phyloP scores from a whole-genome alignment of 2,797 vertebrate genomes.

The Rhynchonycteris naso region DNA sequence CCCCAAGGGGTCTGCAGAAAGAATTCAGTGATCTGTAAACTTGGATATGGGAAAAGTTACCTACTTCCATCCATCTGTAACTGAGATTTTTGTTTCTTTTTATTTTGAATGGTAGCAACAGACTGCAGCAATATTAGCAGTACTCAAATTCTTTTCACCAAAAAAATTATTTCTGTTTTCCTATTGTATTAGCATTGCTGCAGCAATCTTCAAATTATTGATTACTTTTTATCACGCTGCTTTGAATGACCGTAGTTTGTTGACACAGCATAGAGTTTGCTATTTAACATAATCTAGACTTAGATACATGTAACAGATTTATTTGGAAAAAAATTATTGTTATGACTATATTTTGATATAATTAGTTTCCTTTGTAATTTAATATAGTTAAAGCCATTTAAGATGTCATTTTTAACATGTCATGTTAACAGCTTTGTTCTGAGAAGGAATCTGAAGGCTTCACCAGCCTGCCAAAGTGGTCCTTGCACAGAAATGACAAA shows the following conservation, averaged over 20 bases:
- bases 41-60: not conserved
- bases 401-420: not conserved
- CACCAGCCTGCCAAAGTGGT: not conserved
- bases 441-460: not conserved
- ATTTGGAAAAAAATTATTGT: not conserved
- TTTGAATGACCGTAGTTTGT: not conserved
- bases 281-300: not conserved
- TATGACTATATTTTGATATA: not conserved
- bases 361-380: not conserved
- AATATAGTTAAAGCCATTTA: not conserved
- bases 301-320: not conserved
- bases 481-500: not conserved
- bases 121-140: not conserved
- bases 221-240: not conserved
- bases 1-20: not conserved
- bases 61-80: not conserved
- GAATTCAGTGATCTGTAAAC: not conserved
- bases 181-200: not conserved
- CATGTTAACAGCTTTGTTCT: not conserved
- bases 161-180: conserved; percentile 7
- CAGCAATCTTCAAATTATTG: not conserved
- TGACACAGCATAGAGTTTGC: not conserved
- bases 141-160: not conserved
- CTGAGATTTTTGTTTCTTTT: conserved; percentile 18
- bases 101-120: not conserved